Evolutionary conservation across 2,888 invertebrate genomes (phyloP), one percentile per base, ranked within the genome.

Genomic region (Schrankia costaestrigalis): DNA sequence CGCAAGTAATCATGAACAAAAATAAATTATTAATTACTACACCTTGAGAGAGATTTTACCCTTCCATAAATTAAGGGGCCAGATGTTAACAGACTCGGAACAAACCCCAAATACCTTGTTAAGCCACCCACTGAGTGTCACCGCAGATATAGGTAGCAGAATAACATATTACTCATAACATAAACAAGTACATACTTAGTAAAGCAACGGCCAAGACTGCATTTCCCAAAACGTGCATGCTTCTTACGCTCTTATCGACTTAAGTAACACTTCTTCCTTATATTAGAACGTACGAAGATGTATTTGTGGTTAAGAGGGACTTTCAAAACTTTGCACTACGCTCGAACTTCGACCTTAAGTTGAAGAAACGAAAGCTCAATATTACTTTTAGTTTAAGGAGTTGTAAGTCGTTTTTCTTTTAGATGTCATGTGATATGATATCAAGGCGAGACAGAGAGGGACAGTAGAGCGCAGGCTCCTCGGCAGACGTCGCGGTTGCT

Each of bases 371-470:
- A 41, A 52, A 44, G 34, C 8, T 22, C 17, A 35, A 27, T 50
- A 50, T 4, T 0, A 0, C 8, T 9, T 11, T 10, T 10, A 2
- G 6, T 1, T 1, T 3, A 12, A 3, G 11, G 31, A 42, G 41
- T 8, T 21, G 57, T 67, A 42, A 25, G 51, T 34, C 60, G 29
- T 69, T 74, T 62, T 51, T 39, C n/a, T 43, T 25, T 19, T 45
- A 31, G 41, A 46, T 34, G 37, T 40, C 48, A 70, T 81, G 80
- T 84, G 86, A 86, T 86, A 87, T 86, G 85, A 87, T 86, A 87
- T 80, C 82, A 78, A 79, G 83, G 80, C 86, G 85, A 87, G 86
- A 87, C 78, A 85, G 86, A 87, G 73, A 84, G 83, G 76, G 87
- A 86, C 75, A 86, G 86, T 84, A 84, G 79, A 79, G 82, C 79